Base-by-base conservation (phyloP, 1,140 invertebrate genomes). In the Hermatobates lingyangjiaoensis region DNA sequence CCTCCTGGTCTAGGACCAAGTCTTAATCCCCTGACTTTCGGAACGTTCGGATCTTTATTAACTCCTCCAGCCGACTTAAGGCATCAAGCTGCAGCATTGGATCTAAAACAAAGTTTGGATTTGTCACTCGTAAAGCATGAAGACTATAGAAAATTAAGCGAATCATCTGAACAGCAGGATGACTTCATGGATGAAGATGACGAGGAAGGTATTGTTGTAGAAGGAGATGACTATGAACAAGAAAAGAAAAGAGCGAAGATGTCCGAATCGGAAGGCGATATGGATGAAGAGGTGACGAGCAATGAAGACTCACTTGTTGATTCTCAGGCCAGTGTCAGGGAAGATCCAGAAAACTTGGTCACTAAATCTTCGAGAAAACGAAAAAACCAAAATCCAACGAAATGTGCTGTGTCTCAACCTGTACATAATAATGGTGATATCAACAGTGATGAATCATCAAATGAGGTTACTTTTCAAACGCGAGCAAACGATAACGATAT, bases 361-460 rank as follows among this genome's bases (percentile, higher is more conserved):
- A 50, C 57, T 0, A 68, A 64, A 51, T 61, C 60, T 20, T 62
- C 63, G 10, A 56, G 89, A 45, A 91, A 94, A 68, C 70, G 91
- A 45, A 96, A 95, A 67, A 91, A 81, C 59, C 81, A 88, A 59
- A 91, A 93, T 64, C 91, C 90, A 0, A 90, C 84, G 0, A 74
- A 87, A 51, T 87, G 81, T 62, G 77, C 84, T 1, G 70, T 81
- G 40, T 74, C 71, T 51, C 59, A 40, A 45, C 45, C 27, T 28
- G 62, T 63, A 15, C 66, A 73, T 50, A 63, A 70, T 3, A 69
- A 77, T 34, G 71, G 69, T 5, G 73, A 76, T 34, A 77, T 77
- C 54, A 75, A 73, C 15, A 75, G 79, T 45, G 74, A 74, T 14
- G 74, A 77, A 47, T 75, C 72, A 10, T 81, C 79, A 0, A 78